Base-by-base conservation (phyloP, 2,888 invertebrate genomes). In the Calliphora vomitoria region DNA sequence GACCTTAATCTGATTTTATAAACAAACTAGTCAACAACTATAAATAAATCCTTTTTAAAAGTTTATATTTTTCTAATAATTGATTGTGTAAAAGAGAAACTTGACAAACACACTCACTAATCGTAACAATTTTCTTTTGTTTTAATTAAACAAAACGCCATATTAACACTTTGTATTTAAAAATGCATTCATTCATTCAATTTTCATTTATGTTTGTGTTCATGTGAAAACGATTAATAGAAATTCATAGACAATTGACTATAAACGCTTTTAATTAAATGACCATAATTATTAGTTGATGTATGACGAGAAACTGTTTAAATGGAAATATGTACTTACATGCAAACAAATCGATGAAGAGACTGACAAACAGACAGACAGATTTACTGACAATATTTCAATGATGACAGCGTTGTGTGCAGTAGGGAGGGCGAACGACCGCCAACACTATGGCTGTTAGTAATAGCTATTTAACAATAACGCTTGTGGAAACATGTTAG, bases 211-310 rank as follows among this genome's bases (percentile, higher is more conserved):
- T 15, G 55, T 25, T 10, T 44, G 15, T 68, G 8, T 20, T 20
- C 4, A 35, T 50, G 4, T 15, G 6, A 50, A 44, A 44, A 44
- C 25, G 47, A 11, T 62, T 75, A 69, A 62, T 75, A 62, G 47
- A 62, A 44, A 71, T 53, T 31, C 64, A 53, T 53, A 31, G 64
- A 82, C 55, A 80, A 55, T 74, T 68, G 66, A 50, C 75, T 69
- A 81, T 85, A 85, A 85, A 84, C 20, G 66, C n/a, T 60, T 76
- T 20, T 74, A 80, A 81, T 85, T 55, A 76, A 85, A 81, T 76
- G 69, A 8, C 74, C 76, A 81, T 76, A 85, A 81, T 75, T 75
- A 81, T 64, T 47, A 66, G 38, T 64, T 72, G 81, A 71, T 76
- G 64, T 55, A 74, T 79, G 68, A 85, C 47, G 47, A 62, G 75